These are phyloP conservation scores for Caenorhabditis sp. DNA, from an alignment of 2,888 invertebrate genomes.

Conservation along the genomic window DNA sequence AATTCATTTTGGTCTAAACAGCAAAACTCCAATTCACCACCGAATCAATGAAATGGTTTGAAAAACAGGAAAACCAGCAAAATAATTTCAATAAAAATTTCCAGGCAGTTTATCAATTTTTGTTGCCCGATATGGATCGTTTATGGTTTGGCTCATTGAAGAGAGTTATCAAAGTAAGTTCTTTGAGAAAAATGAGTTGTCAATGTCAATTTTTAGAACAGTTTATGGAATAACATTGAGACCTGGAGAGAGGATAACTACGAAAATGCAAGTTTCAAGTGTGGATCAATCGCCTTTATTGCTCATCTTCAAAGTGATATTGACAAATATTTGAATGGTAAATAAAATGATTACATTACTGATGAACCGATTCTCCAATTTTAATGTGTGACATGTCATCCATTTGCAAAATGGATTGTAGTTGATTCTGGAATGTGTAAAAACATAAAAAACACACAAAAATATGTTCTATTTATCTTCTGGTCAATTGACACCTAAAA, in stretches of 20 bases:
- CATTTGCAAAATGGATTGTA: conserved; percentile 67
- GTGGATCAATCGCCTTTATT: conserved; percentile 26
- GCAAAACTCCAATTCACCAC: conserved; percentile 27
- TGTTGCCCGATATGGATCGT: conserved; percentile 17
- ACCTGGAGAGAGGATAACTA: conserved; percentile 8
- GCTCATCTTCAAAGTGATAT: conserved; percentile 21
- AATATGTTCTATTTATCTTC: neutral
- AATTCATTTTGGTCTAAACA: conserved; percentile 31
- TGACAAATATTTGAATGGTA: conserved; percentile 10
- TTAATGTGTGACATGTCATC: conserved; percentile 51
- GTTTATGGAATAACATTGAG: conserved; percentile 30
- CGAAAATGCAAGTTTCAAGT: conserved; percentile 24
- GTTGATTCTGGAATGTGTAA: conserved; percentile 54
- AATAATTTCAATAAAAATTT: neutral
- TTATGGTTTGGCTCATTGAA: conserved; percentile 30
- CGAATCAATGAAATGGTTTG: conserved; percentile 34
- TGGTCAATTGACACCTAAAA: neutral
- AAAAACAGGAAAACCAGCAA: neutral
- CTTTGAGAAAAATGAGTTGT: neutral
- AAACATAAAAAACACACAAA: neutral
- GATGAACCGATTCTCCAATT: conserved; percentile 19
- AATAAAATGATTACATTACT: conserved; percentile 23
- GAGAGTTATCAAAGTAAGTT: conserved; percentile 8
- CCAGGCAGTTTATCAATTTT: conserved; percentile 30
- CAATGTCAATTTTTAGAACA: conserved; percentile 14